A percentile compares a stretch with the other conserved stretches of the same genome.
These are phyloP conservation scores for Lutraria rhynchaena DNA, from an alignment of 1,140 invertebrate genomes.

Conservation along the genomic window DNA sequence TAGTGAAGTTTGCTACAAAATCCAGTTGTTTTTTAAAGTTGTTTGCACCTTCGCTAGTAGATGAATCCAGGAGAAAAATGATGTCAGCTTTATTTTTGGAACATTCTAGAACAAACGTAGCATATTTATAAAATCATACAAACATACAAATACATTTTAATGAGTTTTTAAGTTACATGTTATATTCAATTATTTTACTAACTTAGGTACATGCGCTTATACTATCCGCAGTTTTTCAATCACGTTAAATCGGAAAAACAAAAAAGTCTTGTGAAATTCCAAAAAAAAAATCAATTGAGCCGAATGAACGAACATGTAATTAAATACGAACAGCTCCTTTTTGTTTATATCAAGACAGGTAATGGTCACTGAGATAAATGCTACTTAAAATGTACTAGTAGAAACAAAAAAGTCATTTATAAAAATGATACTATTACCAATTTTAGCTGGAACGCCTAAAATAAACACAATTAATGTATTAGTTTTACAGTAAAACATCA, in stretches of 20 bases:
- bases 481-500: too few species aligned
- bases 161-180: neutral
- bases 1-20: slow-evolving; percentile 61
- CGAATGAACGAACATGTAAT: too few species aligned
- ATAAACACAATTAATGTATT: too few species aligned
- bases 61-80: slow-evolving; percentile 69
- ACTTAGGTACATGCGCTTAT: neutral
- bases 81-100: slow-evolving; percentile 65
- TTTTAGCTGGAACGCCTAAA: too few species aligned
- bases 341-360: too few species aligned
- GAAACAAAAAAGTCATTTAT: too few species aligned
- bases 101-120: slow-evolving; percentile 60
- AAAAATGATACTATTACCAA: too few species aligned
- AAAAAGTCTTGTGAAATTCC: neutral
- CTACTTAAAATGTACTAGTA: too few species aligned
- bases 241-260: too few species aligned
- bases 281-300: neutral
- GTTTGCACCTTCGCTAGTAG: slow-evolving; percentile 62
- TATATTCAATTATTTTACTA: neutral
- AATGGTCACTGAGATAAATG: too few species aligned
- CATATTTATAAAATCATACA: neutral
- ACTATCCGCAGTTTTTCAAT: neutral
- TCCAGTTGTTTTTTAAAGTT: slow-evolving; percentile 65
- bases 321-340: too few species aligned
- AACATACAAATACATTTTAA: neutral